Evolutionary conservation across 2,888 invertebrate genomes (phyloP).

Genomic region (Oxyteleia sp.): DNA sequence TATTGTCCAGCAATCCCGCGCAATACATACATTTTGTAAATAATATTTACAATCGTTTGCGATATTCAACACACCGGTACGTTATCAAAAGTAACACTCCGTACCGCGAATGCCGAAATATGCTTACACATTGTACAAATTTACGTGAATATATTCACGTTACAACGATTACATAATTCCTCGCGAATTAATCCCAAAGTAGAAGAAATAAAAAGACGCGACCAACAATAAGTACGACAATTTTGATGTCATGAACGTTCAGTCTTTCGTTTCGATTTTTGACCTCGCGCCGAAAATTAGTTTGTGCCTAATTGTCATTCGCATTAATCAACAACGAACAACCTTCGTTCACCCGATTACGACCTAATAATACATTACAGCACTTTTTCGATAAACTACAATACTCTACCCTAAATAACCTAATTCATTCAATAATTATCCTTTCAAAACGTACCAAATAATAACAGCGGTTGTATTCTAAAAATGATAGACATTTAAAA

Average conservation of each 20-base stretch:
- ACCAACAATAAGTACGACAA: not conserved
- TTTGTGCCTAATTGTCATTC: not conserved
- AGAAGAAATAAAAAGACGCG: slow-evolving; percentile 9
- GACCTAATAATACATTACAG: slow-evolving; percentile 11
- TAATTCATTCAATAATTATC: not conserved
- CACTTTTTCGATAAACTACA: no score
- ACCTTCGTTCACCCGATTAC: not conserved
- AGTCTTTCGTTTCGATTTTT: slow-evolving; percentile 43
- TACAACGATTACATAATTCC: slow-evolving; percentile 28
- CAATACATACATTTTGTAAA: slow-evolving; percentile 66
- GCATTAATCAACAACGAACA: no score
- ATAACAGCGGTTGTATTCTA: no score
- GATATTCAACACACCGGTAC: slow-evolving; percentile 26
- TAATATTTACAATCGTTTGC: slow-evolving; percentile 60
- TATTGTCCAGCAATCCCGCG: slow-evolving; percentile 66
- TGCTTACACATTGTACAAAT: slow-evolving; percentile 50
- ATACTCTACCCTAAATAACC: not conserved
- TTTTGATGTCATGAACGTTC: slow-evolving; percentile 31
- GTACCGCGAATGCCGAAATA: slow-evolving; percentile 21
- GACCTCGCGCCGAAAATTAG: not conserved
- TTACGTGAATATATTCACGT: slow-evolving; percentile 10
- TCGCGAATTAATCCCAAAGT: slow-evolving; percentile 18
- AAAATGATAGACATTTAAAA: not conserved
- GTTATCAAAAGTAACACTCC: slow-evolving; percentile 22
- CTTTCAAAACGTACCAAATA: no score